Percentiles rank a stretch among this genome's conserved stretches.
phyloP scores from a whole-genome alignment of 2,113 vertebrate species.

The Pachycephala philippinensis region DNA sequence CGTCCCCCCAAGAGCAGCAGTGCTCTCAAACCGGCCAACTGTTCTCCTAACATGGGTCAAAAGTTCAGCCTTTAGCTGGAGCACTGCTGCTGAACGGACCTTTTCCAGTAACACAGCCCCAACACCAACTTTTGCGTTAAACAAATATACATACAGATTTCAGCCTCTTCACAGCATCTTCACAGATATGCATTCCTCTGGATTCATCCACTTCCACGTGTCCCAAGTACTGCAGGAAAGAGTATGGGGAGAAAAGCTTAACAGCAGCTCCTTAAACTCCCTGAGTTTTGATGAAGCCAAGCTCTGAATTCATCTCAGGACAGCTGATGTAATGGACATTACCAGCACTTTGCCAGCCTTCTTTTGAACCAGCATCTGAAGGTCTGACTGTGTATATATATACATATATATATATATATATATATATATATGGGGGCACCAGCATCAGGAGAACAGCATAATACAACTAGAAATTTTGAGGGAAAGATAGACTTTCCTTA shows the following conservation, averaged over 20 bases:
- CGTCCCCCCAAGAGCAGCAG: neutral
- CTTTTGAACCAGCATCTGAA: neutral
- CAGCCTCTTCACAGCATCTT: constrained; percentile 96
- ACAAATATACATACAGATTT: constrained; percentile 90
- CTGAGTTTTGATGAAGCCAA: neutral
- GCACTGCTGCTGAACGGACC: neutral
- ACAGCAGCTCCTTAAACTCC: neutral
- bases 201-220: constrained; percentile 98
- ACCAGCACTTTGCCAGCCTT: neutral
- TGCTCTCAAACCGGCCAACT: neutral
- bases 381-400: neutral
- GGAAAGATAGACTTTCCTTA: neutral
- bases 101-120: constrained; percentile 3
- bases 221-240: constrained; percentile 86
- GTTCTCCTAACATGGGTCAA: constrained; percentile 30
- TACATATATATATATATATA: no score
- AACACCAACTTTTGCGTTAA: neutral
- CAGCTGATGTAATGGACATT: neutral
- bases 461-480: neutral
- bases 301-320: neutral
- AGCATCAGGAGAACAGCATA: neutral
- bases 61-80: constrained; percentile 25
- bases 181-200: constrained; percentile 99
- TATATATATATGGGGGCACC: neutral
- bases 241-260: neutral